phyloP scores from a whole-genome alignment of 1,140 invertebrate genomes.

The Trialeurodes vaporariorum region DNA sequence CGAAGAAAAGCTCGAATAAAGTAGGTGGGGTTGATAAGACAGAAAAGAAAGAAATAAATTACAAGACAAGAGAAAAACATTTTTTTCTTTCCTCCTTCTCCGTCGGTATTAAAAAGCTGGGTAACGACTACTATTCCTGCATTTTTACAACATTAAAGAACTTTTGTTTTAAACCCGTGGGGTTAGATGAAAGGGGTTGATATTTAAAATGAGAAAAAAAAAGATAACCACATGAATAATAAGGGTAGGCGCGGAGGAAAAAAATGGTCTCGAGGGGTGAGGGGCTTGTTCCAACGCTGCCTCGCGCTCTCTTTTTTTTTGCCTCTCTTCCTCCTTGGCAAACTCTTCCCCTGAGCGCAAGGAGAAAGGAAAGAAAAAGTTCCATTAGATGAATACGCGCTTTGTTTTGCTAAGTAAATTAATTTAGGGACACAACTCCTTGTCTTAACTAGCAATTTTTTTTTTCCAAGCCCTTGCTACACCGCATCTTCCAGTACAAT shows the following conservation, averaged over 20 bases:
- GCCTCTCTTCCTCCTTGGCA: background rate
- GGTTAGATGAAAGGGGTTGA: conserved; percentile 8
- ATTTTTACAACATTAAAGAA: conserved; percentile 11
- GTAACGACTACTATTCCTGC: conserved; percentile 4
- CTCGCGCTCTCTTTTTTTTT: background rate
- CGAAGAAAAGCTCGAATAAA: background rate
- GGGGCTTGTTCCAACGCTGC: background rate
- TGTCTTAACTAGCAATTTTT: conserved; percentile 10
- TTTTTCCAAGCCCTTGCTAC: conserved; percentile 12
- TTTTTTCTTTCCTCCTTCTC: background rate
- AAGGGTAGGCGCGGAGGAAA: conserved; percentile 8
- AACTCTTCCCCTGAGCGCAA: background rate
- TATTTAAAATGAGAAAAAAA: conserved; percentile 11
- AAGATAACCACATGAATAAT: conserved; percentile 22
- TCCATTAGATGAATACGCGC: conserved; percentile 17
- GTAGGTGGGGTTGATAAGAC: background rate
- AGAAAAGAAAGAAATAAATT: background rate
- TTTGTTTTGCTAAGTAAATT: conserved; percentile 20
- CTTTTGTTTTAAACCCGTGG: conserved; percentile 2
- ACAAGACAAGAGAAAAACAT: background rate
- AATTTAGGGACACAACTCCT: conserved; percentile 13
- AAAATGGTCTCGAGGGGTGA: background rate
- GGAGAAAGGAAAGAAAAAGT: conserved; percentile 7
- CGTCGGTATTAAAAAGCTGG: background rate
- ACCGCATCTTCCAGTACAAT: no score